A percentile compares a stretch with the other conserved stretches of the same genome.
These are phyloP conservation scores for Phortica magna DNA, from an alignment of 2,888 invertebrate genomes.

Conservation along the genomic window DNA sequence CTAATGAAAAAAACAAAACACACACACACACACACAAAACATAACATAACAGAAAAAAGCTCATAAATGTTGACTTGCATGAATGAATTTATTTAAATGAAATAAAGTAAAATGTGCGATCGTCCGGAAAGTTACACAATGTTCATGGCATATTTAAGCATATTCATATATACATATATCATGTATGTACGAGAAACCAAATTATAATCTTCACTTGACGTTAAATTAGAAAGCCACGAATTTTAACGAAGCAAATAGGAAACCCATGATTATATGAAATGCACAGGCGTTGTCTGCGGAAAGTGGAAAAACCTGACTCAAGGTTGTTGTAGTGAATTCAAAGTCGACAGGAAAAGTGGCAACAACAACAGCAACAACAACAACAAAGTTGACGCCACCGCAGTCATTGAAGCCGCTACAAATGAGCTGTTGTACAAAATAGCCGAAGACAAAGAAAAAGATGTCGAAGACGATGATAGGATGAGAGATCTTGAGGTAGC, in stretches of 20 bases:
- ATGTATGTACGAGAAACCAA: constrained; percentile 39
- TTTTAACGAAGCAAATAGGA: constrained; percentile 38
- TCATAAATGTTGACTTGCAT: constrained; percentile 44
- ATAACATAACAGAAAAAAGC: background rate
- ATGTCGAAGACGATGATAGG: background rate
- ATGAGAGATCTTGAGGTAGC: constrained; percentile 49
- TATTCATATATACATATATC: background rate
- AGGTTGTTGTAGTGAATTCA: constrained; percentile 58
- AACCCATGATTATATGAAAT: constrained; percentile 42
- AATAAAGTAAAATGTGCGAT: constrained; percentile 43
- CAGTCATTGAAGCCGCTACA: background rate
- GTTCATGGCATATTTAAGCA: background rate
- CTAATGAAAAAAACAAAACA: constrained; percentile 18
- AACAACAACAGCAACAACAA: constrained; percentile 14
- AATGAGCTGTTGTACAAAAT: background rate
- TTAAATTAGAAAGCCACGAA: constrained; percentile 63
- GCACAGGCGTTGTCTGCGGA: constrained; percentile 55
- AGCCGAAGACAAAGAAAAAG: background rate
- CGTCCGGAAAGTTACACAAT: constrained; percentile 66
- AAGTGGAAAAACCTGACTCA: constrained; percentile 74
- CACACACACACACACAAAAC: background rate
- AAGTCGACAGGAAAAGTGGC: constrained; percentile 34
- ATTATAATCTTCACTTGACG: background rate
- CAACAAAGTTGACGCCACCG: background rate
- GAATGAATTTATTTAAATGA: constrained; percentile 51